These are phyloP conservation scores for Clusia tigrina DNA, from an alignment of 2,888 invertebrate species.

Conservation along the genomic window DNA sequence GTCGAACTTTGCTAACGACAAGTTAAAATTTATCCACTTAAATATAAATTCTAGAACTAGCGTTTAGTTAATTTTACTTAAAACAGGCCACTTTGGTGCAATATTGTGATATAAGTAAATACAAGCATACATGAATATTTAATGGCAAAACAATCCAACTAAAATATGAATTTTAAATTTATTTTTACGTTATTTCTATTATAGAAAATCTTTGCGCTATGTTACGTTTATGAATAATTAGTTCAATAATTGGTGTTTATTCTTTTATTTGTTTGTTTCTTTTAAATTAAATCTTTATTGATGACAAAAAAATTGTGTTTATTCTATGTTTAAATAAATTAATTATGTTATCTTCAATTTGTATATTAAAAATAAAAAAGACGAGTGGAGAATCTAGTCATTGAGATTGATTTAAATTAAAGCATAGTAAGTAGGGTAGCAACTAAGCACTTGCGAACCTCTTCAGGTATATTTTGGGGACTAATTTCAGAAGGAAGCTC, in stretches of 20 bases:
- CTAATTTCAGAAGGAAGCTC: too few relatives aligned
- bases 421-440: not conserved
- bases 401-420: not conserved
- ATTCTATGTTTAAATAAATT: slow-evolving; percentile 14
- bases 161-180: not conserved
- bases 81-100: slow-evolving; percentile 62
- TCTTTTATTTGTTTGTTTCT: too few relatives aligned
- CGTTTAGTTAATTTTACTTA: slow-evolving; percentile 16
- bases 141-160: not conserved
- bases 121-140: not conserved
- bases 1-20: too few relatives aligned
- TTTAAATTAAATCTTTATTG: too few relatives aligned
- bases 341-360: not conserved
- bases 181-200: not conserved
- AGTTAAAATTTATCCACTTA: not conserved
- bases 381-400: slow-evolving; percentile 32
- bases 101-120: slow-evolving; percentile 62
- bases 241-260: too few relatives aligned
- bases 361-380: slow-evolving; percentile 16
- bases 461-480: too few relatives aligned
- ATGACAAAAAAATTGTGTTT: too few relatives aligned
- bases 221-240: too few relatives aligned
- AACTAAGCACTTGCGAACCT: too few relatives aligned
- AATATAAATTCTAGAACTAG: not conserved
- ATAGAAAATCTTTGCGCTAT: too few relatives aligned